Conservation (phyloP, 2,888 invertebrate species). For the Epistrophella euchroma region DNA sequence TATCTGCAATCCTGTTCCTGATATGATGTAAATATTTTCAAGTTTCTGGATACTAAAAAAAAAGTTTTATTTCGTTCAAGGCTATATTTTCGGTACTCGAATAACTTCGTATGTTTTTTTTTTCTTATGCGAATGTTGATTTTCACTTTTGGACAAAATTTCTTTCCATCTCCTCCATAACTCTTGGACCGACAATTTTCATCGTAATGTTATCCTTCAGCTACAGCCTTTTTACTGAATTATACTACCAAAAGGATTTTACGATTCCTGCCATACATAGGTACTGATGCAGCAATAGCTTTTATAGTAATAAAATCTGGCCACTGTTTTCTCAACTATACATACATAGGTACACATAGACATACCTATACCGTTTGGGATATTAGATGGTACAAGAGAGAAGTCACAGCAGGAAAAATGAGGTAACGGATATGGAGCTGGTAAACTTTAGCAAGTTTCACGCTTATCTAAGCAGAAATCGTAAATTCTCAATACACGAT, state of each 20-base stretch:
- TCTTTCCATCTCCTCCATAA: conserved; percentile 18
- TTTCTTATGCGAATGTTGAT: conserved; percentile 49
- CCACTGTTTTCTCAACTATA: conserved; percentile 27
- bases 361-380: neutral
- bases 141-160: conserved; percentile 60
- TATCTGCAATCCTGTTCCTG: neutral
- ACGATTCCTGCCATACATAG: conserved; percentile 58
- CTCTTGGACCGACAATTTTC: conserved; percentile 42
- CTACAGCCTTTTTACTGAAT: conserved; percentile 68
- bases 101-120: conserved; percentile 11
- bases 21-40: conserved; percentile 25
- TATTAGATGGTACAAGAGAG: neutral
- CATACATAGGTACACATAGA: neutral
- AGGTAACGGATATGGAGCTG: conserved; percentile 72
- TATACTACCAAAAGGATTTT: conserved; percentile 69
- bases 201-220: conserved; percentile 69
- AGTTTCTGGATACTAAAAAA: neutral
- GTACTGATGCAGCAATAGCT: conserved; percentile 46
- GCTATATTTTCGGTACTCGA: conserved; percentile 26
- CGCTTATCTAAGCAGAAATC: conserved; percentile 75
- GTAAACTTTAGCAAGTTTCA: conserved; percentile 76
- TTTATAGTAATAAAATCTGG: conserved; percentile 42
- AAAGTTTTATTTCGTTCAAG: conserved; percentile 49
- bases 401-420: conserved; percentile 38
- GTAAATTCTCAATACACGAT: conserved; percentile 75